A percentile compares a stretch with the other conserved stretches of the same genome.
These are phyloP conservation scores for Dinoponera quadriceps DNA, from an alignment of 1,140 invertebrate genomes.

Conservation along the genomic window DNA sequence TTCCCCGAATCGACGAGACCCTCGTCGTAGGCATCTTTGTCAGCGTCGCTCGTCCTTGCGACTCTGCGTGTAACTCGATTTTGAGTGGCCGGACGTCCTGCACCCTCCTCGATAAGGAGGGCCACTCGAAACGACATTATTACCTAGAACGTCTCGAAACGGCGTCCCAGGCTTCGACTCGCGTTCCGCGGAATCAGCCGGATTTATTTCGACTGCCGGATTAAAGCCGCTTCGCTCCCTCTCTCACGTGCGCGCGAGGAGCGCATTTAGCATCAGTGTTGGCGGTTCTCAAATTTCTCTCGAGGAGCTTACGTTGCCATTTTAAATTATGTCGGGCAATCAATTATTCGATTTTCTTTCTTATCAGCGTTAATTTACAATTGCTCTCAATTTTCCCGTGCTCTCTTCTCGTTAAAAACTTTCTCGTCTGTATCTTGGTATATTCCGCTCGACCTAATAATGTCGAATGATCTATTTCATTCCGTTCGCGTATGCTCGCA, in stretches of 20 bases:
- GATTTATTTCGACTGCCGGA: slow-evolving; percentile 37
- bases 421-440: background rate
- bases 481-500: background rate
- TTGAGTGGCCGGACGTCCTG: slow-evolving; percentile 36
- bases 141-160: slow-evolving; percentile 41
- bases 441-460: background rate
- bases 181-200: slow-evolving; percentile 32
- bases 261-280: background rate
- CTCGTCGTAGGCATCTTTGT: slow-evolving; percentile 10
- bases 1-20: slow-evolving; percentile 19
- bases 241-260: background rate
- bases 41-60: slow-evolving; percentile 11
- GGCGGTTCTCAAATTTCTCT: slow-evolving; percentile 17
- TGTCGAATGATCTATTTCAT: background rate
- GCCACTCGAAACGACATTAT: slow-evolving; percentile 55
- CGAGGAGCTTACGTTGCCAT: background rate
- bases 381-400: too few relatives aligned
- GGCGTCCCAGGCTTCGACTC: slow-evolving; percentile 16
- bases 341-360: too few relatives aligned
- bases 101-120: slow-evolving; percentile 41
- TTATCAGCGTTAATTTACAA: too few relatives aligned
- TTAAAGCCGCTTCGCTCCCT: slow-evolving; percentile 1
- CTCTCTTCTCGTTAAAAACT: background rate
- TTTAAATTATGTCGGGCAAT: background rate
- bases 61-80: slow-evolving; percentile 46